Evolutionary conservation across 2,888 invertebrate genomes (phyloP).

Genomic region (Nomada hirtipes): DNA sequence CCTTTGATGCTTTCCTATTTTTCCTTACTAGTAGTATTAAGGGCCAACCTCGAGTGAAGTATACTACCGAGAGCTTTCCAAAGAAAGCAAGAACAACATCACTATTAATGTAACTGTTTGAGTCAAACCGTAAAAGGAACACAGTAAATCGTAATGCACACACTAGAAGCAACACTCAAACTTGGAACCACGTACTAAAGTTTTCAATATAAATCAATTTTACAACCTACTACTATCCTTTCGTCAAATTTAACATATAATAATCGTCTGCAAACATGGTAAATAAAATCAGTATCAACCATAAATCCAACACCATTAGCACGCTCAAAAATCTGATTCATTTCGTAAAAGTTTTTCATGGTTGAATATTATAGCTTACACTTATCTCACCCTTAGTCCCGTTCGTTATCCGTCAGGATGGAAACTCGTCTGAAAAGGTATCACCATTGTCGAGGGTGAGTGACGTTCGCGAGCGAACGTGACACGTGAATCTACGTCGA

Average conservation of each 20-base stretch:
- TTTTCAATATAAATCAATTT: too few relatives aligned
- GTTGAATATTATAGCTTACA: not conserved
- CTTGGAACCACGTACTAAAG: too few relatives aligned
- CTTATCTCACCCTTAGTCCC: not conserved
- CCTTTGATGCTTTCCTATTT: not conserved
- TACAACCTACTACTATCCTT: too few relatives aligned
- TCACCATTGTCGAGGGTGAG: slow-evolving; percentile 25
- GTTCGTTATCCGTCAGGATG: slow-evolving; percentile 31
- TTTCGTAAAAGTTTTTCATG: too few relatives aligned
- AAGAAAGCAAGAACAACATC: not conserved
- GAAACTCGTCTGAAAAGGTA: slow-evolving; percentile 47
- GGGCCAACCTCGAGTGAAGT: not conserved
- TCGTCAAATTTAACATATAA: too few relatives aligned
- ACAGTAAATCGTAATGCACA: too few relatives aligned
- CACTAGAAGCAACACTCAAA: too few relatives aligned
- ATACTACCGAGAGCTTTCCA: not conserved
- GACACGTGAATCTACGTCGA: slow-evolving; percentile 27
- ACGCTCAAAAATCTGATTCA: too few relatives aligned
- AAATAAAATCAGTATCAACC: too few relatives aligned
- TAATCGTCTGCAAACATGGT: too few relatives aligned
- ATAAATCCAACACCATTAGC: too few relatives aligned
- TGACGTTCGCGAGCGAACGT: slow-evolving; percentile 54
- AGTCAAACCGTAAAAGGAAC: not conserved
- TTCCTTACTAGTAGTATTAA: slow-evolving; percentile 5
- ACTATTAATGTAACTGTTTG: not conserved